Percentiles rank a stretch among this genome's conserved stretches.
phyloP scores from a whole-genome alignment of 2,113 vertebrate species.

The Coturnix japonica region DNA sequence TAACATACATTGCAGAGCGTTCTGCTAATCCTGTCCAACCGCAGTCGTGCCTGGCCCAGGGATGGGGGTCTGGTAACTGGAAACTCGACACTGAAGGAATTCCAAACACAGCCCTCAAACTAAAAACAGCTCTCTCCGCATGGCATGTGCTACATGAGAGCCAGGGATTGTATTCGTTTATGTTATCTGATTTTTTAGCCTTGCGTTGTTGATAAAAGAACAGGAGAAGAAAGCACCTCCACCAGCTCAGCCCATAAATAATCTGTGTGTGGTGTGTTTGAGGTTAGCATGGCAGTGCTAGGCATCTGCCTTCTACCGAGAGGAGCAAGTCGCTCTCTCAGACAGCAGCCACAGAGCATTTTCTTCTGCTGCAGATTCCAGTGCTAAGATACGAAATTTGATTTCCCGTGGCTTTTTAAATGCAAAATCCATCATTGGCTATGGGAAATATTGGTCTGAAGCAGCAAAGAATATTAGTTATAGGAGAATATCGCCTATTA shows the following conservation, averaged over 20 bases:
- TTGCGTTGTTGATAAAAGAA: constrained; percentile 73
- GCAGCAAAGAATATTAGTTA: constrained; percentile 22
- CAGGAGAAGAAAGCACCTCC: constrained; percentile 49
- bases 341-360: neutral
- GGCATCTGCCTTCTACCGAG: constrained; percentile 21
- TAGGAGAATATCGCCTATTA: neutral
- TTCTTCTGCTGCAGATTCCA: neutral
- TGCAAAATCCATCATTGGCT: neutral
- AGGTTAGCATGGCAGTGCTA: constrained; percentile 18
- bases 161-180: constrained; percentile 59
- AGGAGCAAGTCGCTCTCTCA: neutral
- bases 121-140: constrained; percentile 72
- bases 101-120: constrained; percentile 77
- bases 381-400: constrained; percentile 5
- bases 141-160: constrained; percentile 49
- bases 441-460: constrained; percentile 29
- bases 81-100: constrained; percentile 78
- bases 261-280: constrained; percentile 20
- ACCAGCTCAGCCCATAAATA: constrained; percentile 62
- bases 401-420: constrained; percentile 46
- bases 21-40: constrained; percentile 72
- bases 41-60: constrained; percentile 61
- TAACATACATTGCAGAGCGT: constrained; percentile 64
- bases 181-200: constrained; percentile 70
- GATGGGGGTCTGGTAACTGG: constrained; percentile 70